phyloP scores from a whole-genome alignment of 1,140 invertebrate genomes.

The Maniola jurtina region DNA sequence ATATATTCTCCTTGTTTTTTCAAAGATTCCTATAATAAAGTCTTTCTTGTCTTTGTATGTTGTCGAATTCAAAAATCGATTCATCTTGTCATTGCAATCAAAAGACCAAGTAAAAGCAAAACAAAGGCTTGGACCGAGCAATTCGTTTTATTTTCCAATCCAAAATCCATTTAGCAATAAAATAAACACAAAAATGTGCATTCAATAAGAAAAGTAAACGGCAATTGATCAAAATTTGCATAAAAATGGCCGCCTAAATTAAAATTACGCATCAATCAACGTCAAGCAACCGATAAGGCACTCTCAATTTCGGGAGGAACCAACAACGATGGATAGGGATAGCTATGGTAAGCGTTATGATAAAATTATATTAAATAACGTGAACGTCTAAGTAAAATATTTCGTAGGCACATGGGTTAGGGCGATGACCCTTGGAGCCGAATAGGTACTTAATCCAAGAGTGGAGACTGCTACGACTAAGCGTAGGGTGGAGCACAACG shows the following conservation, averaged over 20 bases:
- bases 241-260: conserved; percentile 28
- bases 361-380: conserved; percentile 4
- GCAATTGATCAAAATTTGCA: conserved; percentile 17
- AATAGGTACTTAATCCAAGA: no score
- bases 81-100: conserved; percentile 1
- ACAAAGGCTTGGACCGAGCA: not conserved
- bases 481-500: no score
- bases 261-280: conserved; percentile 24
- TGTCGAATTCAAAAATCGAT: not conserved
- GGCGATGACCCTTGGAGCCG: no score
- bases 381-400: no score
- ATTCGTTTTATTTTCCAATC: not conserved
- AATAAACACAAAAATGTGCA: conserved; percentile 2
- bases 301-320: conserved; percentile 11
- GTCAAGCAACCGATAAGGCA: conserved; percentile 25
- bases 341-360: conserved; percentile 24
- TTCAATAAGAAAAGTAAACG: conserved; percentile 6
- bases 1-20: no score
- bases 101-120: no score
- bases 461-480: no score
- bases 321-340: conserved; percentile 35
- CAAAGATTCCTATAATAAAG: no score
- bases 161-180: not conserved
- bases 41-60: no score
- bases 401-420: no score